Percentiles rank a stretch among this genome's conserved stretches.
phyloP scores from a whole-genome alignment of 2,888 invertebrate species.

The Diarsia rubi region DNA sequence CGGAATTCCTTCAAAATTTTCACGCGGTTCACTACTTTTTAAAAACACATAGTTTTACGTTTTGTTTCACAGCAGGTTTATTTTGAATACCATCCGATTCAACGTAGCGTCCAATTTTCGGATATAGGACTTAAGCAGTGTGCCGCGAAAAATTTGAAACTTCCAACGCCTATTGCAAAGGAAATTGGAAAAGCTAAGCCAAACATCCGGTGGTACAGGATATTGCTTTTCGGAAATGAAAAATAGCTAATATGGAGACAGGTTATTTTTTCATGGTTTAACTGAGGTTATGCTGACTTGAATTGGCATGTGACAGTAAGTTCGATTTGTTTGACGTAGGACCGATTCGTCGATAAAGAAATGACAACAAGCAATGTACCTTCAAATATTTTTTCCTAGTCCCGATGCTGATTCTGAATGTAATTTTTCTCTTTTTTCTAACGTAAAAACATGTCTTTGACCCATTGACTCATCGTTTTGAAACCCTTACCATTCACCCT shows the following conservation, averaged over 20 bases:
- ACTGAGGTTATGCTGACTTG: slow-evolving; percentile 1
- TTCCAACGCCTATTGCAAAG: slow-evolving; percentile 77
- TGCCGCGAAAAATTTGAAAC: slow-evolving; percentile 73
- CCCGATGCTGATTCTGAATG: not conserved
- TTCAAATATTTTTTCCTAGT: not conserved
- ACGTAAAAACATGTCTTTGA: not conserved
- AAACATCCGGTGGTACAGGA: slow-evolving; percentile 83
- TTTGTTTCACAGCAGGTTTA: slow-evolving; percentile 31
- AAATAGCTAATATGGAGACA: slow-evolving; percentile 70
- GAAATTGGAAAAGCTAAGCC: slow-evolving; percentile 86
- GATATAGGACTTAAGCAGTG: slow-evolving; percentile 56
- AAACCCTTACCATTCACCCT: not conserved
- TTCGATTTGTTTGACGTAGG: not conserved
- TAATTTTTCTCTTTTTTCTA: not conserved
- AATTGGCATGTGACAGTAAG: not conserved
- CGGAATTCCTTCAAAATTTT: not conserved
- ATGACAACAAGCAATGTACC: not conserved
- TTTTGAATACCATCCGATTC: slow-evolving; percentile 50
- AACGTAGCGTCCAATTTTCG: slow-evolving; percentile 57
- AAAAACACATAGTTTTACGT: not conserved
- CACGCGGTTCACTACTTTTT: not conserved
- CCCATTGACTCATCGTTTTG: too few relatives aligned
- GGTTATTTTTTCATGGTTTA: slow-evolving; percentile 21
- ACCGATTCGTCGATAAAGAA: not conserved
- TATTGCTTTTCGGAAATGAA: slow-evolving; percentile 85